Conservation (phyloP, 2,113 vertebrate species). For the Pelodiscus sinensis region DNA sequence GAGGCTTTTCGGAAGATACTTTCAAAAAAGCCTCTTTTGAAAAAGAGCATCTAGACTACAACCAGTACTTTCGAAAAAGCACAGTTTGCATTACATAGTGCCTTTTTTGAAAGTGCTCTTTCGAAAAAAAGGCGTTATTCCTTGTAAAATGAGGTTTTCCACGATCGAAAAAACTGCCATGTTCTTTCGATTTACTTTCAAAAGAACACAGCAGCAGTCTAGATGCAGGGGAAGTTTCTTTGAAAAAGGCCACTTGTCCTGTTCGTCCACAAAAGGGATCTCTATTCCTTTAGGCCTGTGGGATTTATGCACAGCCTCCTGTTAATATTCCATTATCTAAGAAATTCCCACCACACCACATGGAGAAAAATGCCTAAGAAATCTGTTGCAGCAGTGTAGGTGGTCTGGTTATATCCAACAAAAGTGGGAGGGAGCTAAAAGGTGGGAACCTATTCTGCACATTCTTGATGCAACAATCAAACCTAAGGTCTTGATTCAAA, state of each 20-base stretch:
- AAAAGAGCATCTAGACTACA: too few species aligned
- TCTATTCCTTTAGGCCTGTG: background rate
- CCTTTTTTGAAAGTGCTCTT: too few species aligned
- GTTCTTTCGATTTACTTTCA: too few species aligned
- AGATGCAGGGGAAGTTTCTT: too few species aligned
- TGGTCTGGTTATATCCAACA: background rate
- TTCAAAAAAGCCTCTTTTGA: too few species aligned
- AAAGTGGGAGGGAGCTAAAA: background rate
- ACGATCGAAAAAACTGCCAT: too few species aligned
- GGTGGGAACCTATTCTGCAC: background rate
- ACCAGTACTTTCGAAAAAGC: too few species aligned
- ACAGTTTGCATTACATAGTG: too few species aligned
- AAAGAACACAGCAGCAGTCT: too few species aligned
- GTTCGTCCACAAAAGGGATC: background rate
- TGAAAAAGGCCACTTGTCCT: background rate
- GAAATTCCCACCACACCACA: background rate
- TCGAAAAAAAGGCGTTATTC: too few species aligned
- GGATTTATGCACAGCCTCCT: background rate
- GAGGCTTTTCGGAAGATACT: too few species aligned
- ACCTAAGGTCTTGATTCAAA: background rate
- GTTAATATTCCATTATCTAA: rapidly evolving
- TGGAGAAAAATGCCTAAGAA: background rate
- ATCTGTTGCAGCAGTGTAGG: background rate
- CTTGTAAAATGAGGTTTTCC: too few species aligned
- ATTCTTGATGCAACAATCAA: background rate